Conservation (phyloP, 2,797 vertebrate species). For the Enteromius unitaeniatus region DNA sequence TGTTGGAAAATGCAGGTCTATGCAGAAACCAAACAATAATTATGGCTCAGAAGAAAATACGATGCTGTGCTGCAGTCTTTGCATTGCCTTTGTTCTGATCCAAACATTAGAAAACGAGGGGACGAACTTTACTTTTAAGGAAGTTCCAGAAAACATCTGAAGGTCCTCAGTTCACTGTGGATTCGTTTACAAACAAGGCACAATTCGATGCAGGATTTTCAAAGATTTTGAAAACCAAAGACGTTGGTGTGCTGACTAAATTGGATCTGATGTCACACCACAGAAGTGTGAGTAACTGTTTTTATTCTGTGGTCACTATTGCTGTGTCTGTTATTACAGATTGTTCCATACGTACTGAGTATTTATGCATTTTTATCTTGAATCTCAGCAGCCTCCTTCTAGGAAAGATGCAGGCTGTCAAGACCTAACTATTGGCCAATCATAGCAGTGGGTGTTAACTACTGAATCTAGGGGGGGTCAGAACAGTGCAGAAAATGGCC, state of each 20-base stretch:
- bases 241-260: too few relatives aligned
- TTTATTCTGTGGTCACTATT: background rate
- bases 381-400: background rate
- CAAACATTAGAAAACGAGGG: background rate
- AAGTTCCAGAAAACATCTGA: background rate
- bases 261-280: too few relatives aligned
- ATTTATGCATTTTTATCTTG: background rate
- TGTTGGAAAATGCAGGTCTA: background rate
- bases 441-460: background rate
- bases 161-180: background rate
- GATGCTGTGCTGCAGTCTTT: background rate
- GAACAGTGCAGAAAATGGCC: background rate
- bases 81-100: background rate
- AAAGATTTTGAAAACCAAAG: background rate
- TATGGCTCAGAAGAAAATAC: too few relatives aligned
- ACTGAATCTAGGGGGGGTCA: background rate
- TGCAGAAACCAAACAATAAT: too few relatives aligned
- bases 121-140: background rate
- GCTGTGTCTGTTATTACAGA: background rate
- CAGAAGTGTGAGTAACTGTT: background rate
- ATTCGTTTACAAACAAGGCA: background rate
- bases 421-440: background rate
- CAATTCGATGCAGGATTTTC: background rate
- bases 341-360: background rate
- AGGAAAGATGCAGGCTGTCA: background rate